Conservation (phyloP, 1,140 invertebrate species). For the Bilobella aurantiaca region DNA sequence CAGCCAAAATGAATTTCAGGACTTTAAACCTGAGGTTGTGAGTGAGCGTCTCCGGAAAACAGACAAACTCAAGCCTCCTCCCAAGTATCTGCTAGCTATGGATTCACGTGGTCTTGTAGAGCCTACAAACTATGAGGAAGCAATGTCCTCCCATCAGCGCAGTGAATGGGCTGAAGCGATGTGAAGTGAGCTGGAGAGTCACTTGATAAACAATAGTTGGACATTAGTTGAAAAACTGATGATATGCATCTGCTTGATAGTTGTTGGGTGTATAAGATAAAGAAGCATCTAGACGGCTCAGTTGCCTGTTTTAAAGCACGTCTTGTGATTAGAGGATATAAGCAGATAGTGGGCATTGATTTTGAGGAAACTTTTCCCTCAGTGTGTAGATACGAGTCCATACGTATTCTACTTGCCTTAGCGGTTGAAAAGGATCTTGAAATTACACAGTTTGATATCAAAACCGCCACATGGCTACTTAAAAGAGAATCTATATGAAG, state of each 20-base stretch:
- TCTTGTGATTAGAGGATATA: constrained; percentile 40
- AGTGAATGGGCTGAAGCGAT: constrained; percentile 28
- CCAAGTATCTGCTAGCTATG: neutral
- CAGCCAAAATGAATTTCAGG: no score
- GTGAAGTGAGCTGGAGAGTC: constrained; percentile 23
- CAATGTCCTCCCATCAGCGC: constrained; percentile 19
- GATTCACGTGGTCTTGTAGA: neutral
- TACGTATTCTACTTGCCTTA: constrained; percentile 36
- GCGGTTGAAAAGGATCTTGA: constrained; percentile 25
- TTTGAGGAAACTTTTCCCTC: constrained; percentile 39
- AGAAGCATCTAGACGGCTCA: constrained; percentile 9
- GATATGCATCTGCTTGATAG: constrained; percentile 7
- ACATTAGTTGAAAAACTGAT: neutral
- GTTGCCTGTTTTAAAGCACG: constrained; percentile 37
- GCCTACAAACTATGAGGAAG: constrained; percentile 13
- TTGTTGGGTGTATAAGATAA: constrained; percentile 21
- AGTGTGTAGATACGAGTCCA: constrained; percentile 35
- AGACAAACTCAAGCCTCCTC: neutral
- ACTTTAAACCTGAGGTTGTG: neutral
- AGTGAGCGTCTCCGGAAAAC: no score
- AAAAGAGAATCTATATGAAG: constrained; percentile 36
- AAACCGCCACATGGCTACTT: constrained; percentile 37
- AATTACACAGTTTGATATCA: constrained; percentile 37
- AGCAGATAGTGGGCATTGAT: constrained; percentile 36
- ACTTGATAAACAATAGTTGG: constrained; percentile 23